Evolutionary conservation across 2,797 vertebrate species (phyloP).

Genomic region (Avahi laniger): DNA sequence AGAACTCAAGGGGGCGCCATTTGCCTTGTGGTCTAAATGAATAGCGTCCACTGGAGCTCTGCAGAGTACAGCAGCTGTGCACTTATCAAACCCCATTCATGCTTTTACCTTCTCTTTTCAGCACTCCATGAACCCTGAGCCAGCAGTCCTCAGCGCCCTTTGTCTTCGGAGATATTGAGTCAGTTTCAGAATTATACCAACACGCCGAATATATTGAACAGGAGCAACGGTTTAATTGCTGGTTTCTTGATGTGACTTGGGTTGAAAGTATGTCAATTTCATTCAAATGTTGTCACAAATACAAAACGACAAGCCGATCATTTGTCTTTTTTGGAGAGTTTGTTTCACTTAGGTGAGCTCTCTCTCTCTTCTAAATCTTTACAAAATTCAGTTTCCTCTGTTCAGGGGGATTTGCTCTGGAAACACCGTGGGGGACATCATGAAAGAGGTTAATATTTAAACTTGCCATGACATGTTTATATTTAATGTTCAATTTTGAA

Average conservation of each 20-base stretch:
- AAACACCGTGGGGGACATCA: neutral
- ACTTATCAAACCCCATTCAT: neutral
- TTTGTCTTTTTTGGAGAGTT: conserved; percentile 3
- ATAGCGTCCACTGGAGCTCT: neutral
- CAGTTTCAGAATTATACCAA: neutral
- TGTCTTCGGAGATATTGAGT: neutral
- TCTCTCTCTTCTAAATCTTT: neutral
- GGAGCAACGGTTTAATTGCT: neutral
- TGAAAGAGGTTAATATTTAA: conserved; percentile 59
- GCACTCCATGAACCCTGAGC: neutral
- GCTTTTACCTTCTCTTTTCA: neutral
- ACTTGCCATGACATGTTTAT: neutral
- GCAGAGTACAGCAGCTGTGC: neutral
- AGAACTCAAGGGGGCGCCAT: neutral
- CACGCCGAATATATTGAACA: neutral
- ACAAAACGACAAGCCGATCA: neutral
- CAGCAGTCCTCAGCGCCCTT: neutral
- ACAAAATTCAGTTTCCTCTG: neutral
- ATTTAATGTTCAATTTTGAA: conserved; percentile 56
- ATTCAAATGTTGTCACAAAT: conserved; percentile 13
- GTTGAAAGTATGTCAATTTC: neutral
- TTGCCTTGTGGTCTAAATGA: neutral
- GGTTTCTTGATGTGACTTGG: neutral
- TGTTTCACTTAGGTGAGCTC: neutral
- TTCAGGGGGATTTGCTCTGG: conserved; percentile 39